Evolutionary conservation across 2,797 vertebrate genomes (phyloP).

Genomic region (Acipenser oxyrinchus): DNA sequence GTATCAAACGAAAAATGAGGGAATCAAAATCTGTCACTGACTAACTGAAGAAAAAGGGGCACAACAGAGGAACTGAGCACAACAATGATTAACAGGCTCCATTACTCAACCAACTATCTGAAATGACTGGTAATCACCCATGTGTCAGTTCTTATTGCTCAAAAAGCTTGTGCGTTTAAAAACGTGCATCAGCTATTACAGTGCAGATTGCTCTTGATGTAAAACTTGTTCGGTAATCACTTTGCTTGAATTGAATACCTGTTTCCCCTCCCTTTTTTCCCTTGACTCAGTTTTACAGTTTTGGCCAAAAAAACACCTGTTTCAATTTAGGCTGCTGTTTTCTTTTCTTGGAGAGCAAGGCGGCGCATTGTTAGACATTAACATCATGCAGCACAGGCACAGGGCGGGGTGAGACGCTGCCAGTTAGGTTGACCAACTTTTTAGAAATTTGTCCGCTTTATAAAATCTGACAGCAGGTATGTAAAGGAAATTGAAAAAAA

Average conservation of each 20-base stretch:
- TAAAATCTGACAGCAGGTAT: neutral
- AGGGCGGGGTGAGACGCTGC: slow-evolving; percentile 1
- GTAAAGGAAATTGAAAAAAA: neutral
- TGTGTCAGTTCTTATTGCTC: slow-evolving; percentile 50
- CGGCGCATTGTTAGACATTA: slow-evolving; percentile 5
- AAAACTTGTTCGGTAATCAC: slow-evolving; percentile 10
- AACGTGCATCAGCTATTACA: slow-evolving; percentile 7
- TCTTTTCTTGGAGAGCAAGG: slow-evolving; percentile 1
- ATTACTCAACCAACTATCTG: slow-evolving; percentile 28
- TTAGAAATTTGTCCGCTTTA: neutral
- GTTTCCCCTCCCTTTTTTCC: neutral
- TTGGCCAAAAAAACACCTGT: slow-evolving; percentile 13
- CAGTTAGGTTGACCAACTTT: neutral
- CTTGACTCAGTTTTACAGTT: neutral
- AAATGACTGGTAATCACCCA: slow-evolving; percentile 44
- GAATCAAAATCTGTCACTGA: too few relatives aligned
- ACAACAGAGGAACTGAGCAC: slow-evolving; percentile 22
- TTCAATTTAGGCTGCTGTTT: slow-evolving; percentile 15
- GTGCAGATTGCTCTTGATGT: slow-evolving; percentile 13
- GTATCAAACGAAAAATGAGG: too few relatives aligned
- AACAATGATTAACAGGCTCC: slow-evolving; percentile 42
- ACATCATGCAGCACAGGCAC: neutral
- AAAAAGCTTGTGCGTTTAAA: slow-evolving; percentile 17
- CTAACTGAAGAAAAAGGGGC: too few relatives aligned
- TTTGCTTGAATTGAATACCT: slow-evolving; percentile 7